Percentiles rank a stretch among this genome's conserved stretches.
Evolutionary conservation across 2,113 vertebrate species (phyloP).

Genomic region (Macaca nemestrina): DNA sequence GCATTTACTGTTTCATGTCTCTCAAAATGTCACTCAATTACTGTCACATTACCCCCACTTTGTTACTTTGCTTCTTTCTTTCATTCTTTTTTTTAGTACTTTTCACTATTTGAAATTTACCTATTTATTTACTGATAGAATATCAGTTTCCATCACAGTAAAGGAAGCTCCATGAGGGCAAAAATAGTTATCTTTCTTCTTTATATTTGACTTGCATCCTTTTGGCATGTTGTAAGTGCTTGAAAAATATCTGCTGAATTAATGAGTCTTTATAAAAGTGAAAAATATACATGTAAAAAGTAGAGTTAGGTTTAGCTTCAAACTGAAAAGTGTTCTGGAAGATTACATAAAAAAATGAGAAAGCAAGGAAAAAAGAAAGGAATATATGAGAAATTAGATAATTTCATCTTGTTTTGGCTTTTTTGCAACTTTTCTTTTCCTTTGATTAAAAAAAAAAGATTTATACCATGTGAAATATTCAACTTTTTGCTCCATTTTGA

Average conservation of each 20-base stretch:
- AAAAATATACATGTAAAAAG: neutral
- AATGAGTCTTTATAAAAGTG: neutral
- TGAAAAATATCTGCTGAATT: neutral
- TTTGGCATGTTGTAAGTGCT: neutral
- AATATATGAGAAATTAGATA: neutral
- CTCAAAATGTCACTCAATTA: no score
- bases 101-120: neutral
- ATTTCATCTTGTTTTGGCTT: neutral
- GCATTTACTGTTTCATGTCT: no score
- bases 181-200: neutral
- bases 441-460: neutral
- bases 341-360: neutral
- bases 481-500: constrained; percentile 7
- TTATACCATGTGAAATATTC: neutral
- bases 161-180: neutral
- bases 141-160: neutral
- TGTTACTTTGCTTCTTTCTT: neutral
- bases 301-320: neutral
- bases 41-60: neutral
- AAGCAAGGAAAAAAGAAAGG: neutral
- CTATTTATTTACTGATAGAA: neutral
- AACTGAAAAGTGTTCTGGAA: neutral
- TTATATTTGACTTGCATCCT: neutral
- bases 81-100: neutral
- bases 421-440: neutral